Percentiles rank a stretch among this genome's conserved stretches.
Evolutionary conservation across 2,797 vertebrate genomes (phyloP).

Genomic region (Halcyon chelicuti): DNA sequence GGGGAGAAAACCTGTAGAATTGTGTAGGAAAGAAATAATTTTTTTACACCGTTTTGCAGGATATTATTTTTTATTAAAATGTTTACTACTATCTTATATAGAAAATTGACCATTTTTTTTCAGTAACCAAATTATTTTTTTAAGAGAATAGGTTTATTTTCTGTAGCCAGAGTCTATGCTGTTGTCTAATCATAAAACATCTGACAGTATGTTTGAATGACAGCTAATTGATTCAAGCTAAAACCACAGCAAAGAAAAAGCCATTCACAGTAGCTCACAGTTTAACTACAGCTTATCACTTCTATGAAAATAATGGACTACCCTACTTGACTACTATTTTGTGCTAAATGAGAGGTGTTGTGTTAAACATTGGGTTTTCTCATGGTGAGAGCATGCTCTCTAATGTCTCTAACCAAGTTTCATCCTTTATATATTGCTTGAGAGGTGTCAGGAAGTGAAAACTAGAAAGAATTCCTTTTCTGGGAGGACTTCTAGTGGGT

Average conservation of each 20-base stretch:
- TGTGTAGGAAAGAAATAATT: not conserved
- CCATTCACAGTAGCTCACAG: not conserved
- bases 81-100: not conserved
- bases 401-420: not conserved
- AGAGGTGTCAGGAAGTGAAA: not conserved
- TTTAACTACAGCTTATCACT: not conserved
- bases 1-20: not conserved
- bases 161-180: not conserved
- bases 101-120: not conserved
- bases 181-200: not conserved
- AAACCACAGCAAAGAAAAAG: not conserved
- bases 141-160: not conserved
- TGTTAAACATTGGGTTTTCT: not conserved
- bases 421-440: not conserved
- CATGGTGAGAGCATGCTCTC: not conserved
- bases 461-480: not conserved
- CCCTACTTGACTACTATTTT: not conserved
- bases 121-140: not conserved
- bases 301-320: not conserved
- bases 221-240: not conserved
- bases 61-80: not conserved
- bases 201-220: not conserved
- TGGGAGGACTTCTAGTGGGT: not conserved
- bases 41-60: not conserved
- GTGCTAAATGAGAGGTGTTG: not conserved